Conservation (phyloP, 1,140 invertebrate genomes). For the Medauroidea extradentata region DNA sequence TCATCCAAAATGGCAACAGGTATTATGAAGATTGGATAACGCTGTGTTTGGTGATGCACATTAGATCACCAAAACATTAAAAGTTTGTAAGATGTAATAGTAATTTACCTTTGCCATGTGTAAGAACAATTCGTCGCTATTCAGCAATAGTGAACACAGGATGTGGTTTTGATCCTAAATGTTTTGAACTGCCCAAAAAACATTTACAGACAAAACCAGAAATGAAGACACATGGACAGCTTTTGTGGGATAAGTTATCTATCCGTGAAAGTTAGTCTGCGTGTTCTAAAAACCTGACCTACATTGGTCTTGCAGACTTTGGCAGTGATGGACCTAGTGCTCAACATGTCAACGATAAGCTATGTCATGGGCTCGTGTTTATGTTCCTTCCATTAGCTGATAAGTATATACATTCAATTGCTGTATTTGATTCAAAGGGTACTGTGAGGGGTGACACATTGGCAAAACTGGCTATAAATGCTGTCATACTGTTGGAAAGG, state of each 20-base stretch:
- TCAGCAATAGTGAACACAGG: constrained; percentile 8
- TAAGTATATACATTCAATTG: constrained; percentile 13
- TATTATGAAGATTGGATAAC: constrained; percentile 26
- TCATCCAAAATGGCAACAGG: constrained; percentile 10
- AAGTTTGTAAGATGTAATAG: constrained; percentile 19
- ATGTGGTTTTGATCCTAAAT: constrained; percentile 18
- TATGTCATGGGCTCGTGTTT: constrained; percentile 13
- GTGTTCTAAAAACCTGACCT: constrained; percentile 3
- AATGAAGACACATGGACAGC: constrained; percentile 5
- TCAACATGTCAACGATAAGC: constrained; percentile 3
- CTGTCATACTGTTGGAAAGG: constrained; percentile 13
- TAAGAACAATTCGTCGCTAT: constrained; percentile 16
- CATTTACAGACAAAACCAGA: constrained; percentile 9
- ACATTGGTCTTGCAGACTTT: constrained; percentile 15
- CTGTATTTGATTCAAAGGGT: constrained; percentile 16
- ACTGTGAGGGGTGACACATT: constrained; percentile 7
- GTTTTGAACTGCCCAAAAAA: constrained; percentile 6
- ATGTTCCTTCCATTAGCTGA: constrained; percentile 17
- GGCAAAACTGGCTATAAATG: constrained; percentile 13
- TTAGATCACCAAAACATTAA: constrained; percentile 21
- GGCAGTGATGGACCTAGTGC: constrained; percentile 7
- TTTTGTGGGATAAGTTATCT: constrained; percentile 14
- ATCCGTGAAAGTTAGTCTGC: constrained; percentile 9
- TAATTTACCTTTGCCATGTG: constrained; percentile 21
- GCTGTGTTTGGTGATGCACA: constrained; percentile 22